A percentile compares a stretch with the other conserved stretches of the same genome.
Conservation (phyloP, 2,113 vertebrate genomes). For the Suricata suricatta region DNA sequence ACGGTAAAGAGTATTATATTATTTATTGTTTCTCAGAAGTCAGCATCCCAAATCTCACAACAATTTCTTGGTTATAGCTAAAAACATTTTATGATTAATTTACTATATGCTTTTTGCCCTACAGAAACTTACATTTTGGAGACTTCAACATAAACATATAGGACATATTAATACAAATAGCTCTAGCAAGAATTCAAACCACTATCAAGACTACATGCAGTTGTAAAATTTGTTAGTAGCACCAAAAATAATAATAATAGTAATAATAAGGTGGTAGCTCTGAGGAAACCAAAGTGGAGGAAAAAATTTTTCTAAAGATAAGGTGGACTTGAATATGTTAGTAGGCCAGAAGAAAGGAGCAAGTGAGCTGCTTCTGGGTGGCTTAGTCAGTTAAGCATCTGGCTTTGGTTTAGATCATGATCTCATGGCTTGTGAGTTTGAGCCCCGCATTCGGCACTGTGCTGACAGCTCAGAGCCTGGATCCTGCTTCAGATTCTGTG, state of each 20-base stretch:
- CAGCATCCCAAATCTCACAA: conserved; percentile 9
- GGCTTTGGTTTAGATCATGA: too few relatives aligned
- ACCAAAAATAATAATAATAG: neutral
- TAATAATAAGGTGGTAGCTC: neutral
- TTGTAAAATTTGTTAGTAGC: conserved; percentile 27
- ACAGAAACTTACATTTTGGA: conserved; percentile 12
- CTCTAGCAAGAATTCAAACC: conserved; percentile 41
- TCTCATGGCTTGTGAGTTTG: too few relatives aligned
- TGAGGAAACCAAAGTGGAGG: conserved; percentile 3
- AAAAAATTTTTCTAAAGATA: neutral
- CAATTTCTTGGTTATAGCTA: neutral
- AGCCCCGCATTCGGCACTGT: too few relatives aligned
- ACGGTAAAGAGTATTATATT: conserved; percentile 5
- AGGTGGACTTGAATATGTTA: neutral
- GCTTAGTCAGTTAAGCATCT: too few relatives aligned
- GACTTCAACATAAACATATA: neutral
- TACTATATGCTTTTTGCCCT: neutral
- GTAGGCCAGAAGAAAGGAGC: neutral
- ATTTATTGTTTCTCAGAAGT: conserved; percentile 40
- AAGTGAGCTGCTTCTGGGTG: neutral
- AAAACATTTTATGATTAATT: conserved; percentile 25
- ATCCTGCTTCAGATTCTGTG: too few relatives aligned
- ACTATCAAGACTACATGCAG: neutral
- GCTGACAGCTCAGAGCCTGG: too few relatives aligned
- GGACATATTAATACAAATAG: neutral